Base-by-base conservation (phyloP, 2,888 invertebrate genomes). In the Calameuta pallipes region DNA sequence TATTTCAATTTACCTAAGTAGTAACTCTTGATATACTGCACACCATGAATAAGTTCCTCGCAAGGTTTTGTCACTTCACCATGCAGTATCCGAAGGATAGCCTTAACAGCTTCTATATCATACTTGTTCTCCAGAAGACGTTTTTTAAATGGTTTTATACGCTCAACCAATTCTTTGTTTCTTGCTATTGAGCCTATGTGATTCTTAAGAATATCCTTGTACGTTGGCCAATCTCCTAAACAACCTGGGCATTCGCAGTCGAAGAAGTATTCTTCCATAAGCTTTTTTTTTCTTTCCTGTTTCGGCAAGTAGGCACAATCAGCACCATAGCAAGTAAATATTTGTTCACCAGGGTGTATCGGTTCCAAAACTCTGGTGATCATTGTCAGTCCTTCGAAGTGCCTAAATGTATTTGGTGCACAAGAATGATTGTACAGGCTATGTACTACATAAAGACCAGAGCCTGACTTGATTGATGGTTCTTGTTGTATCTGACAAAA, bases 341-440 rank as follows among this genome's bases (percentile, higher is more conserved):
- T 84, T 79, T 91, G 91, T 73, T 91, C 89, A 4, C 91, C 91
- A 3, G 87, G 84, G 74, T 80, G 79, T 77, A 91, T 89, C 11
- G 90, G 90, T 34, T 89, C 84, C 75, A 90, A 79, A 9, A 89
- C 90, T n/a, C 91, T 88, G 3, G 88, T 88, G 41, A 90, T 87
- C 91, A 91, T 91, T 33, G 86, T 89, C 76, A 90, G 33, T 4
- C 89, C 90, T 11, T 91, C 89, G 69, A 91, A 91, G 77, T 91
- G 91, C 11, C 91, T 85, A 75, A 91, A 89, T 0, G 91, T 90
- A 76, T 91, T 91, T 9, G 91, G 88, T 3, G 89, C 87, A 74
- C 91, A 91, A 23, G 91, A 90, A 80, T 91, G 91, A 83, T 91
- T 91, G 78, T 90, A 89, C 30, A 91, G 80, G 78, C 91, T 91